Conservation (phyloP, 2,113 vertebrate genomes). For the Indicator indicator region DNA sequence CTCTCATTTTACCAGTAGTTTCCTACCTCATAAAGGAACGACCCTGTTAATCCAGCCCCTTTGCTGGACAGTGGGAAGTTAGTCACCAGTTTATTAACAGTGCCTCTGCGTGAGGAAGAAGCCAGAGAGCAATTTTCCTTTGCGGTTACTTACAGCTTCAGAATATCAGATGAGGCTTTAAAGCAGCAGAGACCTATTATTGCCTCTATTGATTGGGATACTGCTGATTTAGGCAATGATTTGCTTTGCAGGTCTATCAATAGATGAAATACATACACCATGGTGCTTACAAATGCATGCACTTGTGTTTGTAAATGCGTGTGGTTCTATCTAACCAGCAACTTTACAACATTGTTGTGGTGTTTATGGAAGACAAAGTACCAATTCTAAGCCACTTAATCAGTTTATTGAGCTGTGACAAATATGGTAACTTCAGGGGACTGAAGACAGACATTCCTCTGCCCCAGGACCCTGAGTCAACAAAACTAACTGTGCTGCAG, state of each 20-base stretch:
- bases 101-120: background rate
- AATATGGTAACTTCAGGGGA: background rate
- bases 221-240: background rate
- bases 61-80: background rate
- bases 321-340: background rate
- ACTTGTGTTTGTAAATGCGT: background rate
- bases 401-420: constrained; percentile 39
- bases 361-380: background rate
- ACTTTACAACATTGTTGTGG: background rate
- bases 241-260: background rate
- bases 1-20: constrained; percentile 18
- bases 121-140: constrained; percentile 2
- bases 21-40: constrained; percentile 39
- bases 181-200: background rate
- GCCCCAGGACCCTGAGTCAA: background rate
- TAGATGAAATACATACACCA: background rate
- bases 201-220: background rate
- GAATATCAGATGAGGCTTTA: background rate
- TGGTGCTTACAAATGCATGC: background rate
- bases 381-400: constrained; percentile 9
- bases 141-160: background rate
- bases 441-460: background rate
- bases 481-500: background rate
- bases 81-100: background rate
- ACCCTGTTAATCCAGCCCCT: constrained; percentile 44